Evolutionary conservation across 2,888 invertebrate species (phyloP).

Genomic region (Drosophila koepferae): DNA sequence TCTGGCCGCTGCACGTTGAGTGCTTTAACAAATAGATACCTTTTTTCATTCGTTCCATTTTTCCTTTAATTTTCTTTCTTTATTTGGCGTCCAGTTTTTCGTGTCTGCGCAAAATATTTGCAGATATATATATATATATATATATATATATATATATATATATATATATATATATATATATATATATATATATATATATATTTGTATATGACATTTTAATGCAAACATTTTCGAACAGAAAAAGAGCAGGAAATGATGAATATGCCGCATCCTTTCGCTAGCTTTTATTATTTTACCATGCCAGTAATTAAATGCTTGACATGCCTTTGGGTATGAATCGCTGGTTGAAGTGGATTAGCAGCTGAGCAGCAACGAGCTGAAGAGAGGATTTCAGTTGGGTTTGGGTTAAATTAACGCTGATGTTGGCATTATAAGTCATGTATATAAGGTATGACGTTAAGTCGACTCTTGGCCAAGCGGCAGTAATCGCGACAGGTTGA

Average conservation of each 20-base stretch:
- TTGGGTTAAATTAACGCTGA: constrained; percentile 67
- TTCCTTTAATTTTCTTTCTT: constrained; percentile 2
- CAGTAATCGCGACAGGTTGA: constrained; percentile 43
- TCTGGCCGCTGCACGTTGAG: constrained; percentile 46
- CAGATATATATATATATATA: constrained; percentile 37
- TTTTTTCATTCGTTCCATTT: constrained; percentile 57
- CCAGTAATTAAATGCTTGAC: constrained; percentile 78
- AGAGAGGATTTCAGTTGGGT: constrained; percentile 27
- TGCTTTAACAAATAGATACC: constrained; percentile 76
- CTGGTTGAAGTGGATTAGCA: constrained; percentile 47
- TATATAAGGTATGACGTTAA: constrained; percentile 33
- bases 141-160: no score
- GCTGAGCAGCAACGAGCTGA: background rate
- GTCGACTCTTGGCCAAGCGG: constrained; percentile 45
- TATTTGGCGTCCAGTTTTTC: constrained; percentile 54
- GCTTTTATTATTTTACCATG: constrained; percentile 75
- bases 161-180: no score
- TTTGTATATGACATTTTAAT: constrained; percentile 62
- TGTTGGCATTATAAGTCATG: constrained; percentile 55
- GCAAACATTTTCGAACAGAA: constrained; percentile 59
- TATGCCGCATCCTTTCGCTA: constrained; percentile 49
- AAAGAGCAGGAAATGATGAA: constrained; percentile 54
- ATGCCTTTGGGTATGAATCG: constrained; percentile 63
- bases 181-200: no score
- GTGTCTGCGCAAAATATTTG: constrained; percentile 79